A percentile compares a stretch with the other conserved stretches of the same genome.
These are phyloP conservation scores for Mystacides longicornis DNA, from an alignment of 2,888 invertebrate species.

Conservation along the genomic window DNA sequence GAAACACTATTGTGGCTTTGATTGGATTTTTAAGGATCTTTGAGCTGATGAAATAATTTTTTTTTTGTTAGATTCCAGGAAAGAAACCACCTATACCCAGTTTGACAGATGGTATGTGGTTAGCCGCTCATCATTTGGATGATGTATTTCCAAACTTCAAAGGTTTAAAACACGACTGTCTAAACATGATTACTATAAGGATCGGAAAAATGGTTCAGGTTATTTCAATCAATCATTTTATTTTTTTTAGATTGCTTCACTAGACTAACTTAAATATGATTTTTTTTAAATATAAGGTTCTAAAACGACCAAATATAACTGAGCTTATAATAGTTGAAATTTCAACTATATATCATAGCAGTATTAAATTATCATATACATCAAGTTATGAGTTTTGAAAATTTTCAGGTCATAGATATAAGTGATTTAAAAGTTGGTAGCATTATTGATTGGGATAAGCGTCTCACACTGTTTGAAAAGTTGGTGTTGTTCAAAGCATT, in stretches of 20 bases:
- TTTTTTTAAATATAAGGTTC: no score
- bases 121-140: conserved; percentile 55
- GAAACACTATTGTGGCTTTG: not conserved
- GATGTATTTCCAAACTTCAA: conserved; percentile 49
- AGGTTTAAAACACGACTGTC: conserved; percentile 47
- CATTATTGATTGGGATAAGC: conserved; percentile 53
- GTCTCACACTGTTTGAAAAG: conserved; percentile 66
- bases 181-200: conserved; percentile 48
- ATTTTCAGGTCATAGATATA: not conserved
- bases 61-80: conserved; percentile 34
- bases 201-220: conserved; percentile 57
- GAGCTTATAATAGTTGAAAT: no score
- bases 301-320: no score
- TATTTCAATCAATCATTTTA: not conserved
- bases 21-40: not conserved
- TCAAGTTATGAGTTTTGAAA: no score
- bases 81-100: conserved; percentile 55
- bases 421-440: not conserved
- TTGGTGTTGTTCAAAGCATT: conserved; percentile 70
- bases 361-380: no score
- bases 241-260: no score
- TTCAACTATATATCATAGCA: no score
- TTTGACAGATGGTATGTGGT: conserved; percentile 65
- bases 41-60: not conserved
- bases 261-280: no score